phyloP scores from a whole-genome alignment of 1,140 invertebrate species.

The Zaprionus africanus region DNA sequence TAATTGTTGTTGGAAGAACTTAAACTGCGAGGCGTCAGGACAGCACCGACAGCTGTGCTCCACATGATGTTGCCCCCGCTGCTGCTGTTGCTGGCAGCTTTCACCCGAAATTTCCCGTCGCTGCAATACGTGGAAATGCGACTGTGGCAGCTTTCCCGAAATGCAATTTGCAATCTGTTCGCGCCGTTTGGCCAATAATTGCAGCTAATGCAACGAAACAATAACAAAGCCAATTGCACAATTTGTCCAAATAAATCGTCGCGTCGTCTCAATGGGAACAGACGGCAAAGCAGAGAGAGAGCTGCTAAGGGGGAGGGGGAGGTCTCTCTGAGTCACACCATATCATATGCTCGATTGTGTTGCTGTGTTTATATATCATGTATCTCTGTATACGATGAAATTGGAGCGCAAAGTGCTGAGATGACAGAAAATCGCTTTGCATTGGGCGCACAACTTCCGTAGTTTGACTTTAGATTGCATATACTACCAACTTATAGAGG shows the following conservation, averaged over 20 bases:
- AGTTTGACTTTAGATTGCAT: constrained; percentile 24
- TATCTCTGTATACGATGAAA: constrained; percentile 36
- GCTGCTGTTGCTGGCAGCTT: constrained; percentile 61
- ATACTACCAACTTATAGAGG: constrained; percentile 20
- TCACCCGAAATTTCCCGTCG: constrained; percentile 33
- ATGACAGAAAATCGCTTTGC: constrained; percentile 54
- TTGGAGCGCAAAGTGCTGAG: constrained; percentile 57
- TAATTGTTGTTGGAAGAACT: constrained; percentile 50
- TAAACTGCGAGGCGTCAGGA: constrained; percentile 37
- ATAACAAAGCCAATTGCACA: constrained; percentile 67
- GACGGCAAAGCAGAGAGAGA: not conserved
- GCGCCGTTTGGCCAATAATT: constrained; percentile 73
- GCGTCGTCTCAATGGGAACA: constrained; percentile 13
- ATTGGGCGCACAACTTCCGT: constrained; percentile 32
- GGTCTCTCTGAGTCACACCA: constrained; percentile 54
- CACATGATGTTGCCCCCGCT: constrained; percentile 50
- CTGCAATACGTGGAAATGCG: constrained; percentile 36
- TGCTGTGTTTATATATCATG: constrained; percentile 28
- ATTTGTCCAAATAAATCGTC: constrained; percentile 63
- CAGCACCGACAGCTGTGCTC: constrained; percentile 25
- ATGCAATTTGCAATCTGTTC: constrained; percentile 74
- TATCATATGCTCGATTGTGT: constrained; percentile 4
- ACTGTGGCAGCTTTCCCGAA: constrained; percentile 55
- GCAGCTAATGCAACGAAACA: constrained; percentile 65
- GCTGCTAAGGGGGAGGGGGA: too few species aligned